Evolutionary conservation across 2,113 vertebrate species (phyloP).

Genomic region (Nansenia antarctica): DNA sequence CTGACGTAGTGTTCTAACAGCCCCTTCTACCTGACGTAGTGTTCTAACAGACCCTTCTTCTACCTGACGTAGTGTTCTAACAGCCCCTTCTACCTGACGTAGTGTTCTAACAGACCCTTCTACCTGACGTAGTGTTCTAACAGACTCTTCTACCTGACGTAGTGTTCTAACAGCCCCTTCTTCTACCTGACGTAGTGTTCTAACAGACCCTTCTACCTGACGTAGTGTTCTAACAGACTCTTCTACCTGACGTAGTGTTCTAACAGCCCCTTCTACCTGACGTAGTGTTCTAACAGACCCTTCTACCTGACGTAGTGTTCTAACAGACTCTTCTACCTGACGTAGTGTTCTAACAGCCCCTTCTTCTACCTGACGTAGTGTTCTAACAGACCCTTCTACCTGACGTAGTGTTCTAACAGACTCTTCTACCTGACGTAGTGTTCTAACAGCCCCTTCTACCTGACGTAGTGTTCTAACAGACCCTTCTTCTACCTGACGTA

Average conservation of each 20-base stretch:
- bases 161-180: constrained; percentile 1
- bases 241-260: constrained; percentile 30
- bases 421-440: constrained; percentile 33
- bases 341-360: constrained; percentile 13
- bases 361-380: constrained; percentile 35
- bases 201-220: constrained; percentile 20
- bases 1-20: constrained; percentile 25
- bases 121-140: constrained; percentile 27
- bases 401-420: constrained; percentile 25
- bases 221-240: constrained; percentile 13
- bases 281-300: constrained; percentile 13
- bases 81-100: constrained; percentile 28
- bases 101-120: neutral
- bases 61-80: constrained; percentile 27
- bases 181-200: constrained; percentile 30
- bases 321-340: constrained; percentile 20
- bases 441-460: neutral
- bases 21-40: constrained; percentile 30
- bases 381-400: neutral
- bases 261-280: constrained; percentile 20
- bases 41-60: neutral
- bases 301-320: constrained; percentile 30
- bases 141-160: constrained; percentile 28
- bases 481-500: constrained; percentile 35
- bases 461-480: constrained; percentile 25